Evolutionary conservation across 2,888 invertebrate genomes (phyloP).

Genomic region (Zhengitettix transpicula): DNA sequence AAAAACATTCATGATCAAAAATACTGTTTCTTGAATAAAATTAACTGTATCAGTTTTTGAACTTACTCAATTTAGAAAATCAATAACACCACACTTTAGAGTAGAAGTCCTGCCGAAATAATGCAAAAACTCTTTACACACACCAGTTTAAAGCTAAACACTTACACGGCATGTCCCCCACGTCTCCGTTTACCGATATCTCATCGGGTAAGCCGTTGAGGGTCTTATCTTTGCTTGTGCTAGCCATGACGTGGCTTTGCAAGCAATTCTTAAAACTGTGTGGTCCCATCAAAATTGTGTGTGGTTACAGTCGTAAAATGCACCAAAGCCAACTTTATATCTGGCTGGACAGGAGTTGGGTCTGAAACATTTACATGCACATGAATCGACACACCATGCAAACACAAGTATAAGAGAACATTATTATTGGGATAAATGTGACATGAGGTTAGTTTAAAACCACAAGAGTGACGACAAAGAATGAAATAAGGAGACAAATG

Average conservation of each 20-base stretch:
- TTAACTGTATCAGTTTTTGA: background rate
- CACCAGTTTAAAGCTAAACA: background rate
- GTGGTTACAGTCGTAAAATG: background rate
- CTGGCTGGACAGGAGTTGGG: slow-evolving; percentile 10
- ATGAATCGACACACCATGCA: background rate
- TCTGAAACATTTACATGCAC: slow-evolving; percentile 2
- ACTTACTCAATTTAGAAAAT: background rate
- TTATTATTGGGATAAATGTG: no score
- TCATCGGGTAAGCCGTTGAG: slow-evolving; percentile 15
- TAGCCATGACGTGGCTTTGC: slow-evolving; percentile 21
- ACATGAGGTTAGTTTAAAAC: no score
- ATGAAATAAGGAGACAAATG: no score
- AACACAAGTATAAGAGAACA: no score
- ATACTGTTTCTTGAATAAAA: no score
- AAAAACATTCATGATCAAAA: no score
- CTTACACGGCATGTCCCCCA: slow-evolving; percentile 18
- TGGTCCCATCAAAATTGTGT: slow-evolving; percentile 27
- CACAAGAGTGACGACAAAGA: no score
- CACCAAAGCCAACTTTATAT: background rate
- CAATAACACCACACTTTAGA: background rate
- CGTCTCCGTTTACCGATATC: slow-evolving; percentile 17
- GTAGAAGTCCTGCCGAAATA: no score
- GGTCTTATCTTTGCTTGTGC: slow-evolving; percentile 14
- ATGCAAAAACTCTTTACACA: no score
- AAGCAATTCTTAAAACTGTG: slow-evolving; percentile 33